phyloP scores from a whole-genome alignment of 2,797 vertebrate species.

The Anguilla obscura region DNA sequence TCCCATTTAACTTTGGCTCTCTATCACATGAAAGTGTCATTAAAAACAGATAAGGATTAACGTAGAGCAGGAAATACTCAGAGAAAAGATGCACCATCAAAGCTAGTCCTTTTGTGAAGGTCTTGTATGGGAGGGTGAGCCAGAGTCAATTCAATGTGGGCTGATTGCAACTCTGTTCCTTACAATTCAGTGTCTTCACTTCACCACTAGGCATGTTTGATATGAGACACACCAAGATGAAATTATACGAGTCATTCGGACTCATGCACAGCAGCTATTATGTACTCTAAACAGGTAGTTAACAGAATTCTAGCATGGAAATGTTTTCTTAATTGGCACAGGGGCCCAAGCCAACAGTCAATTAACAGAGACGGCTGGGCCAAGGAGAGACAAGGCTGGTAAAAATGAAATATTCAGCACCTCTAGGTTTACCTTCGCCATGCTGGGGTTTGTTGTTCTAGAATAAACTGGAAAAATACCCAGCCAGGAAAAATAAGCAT shows the following conservation, averaged over 20 bases:
- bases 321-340: not conserved
- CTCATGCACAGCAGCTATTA: constrained; percentile 29
- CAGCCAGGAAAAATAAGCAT: not conserved
- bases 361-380: constrained; percentile 45
- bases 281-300: constrained; percentile 44
- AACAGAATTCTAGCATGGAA: constrained; percentile 37
- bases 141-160: not conserved
- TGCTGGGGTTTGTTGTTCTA: not conserved
- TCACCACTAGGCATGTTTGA: constrained; percentile 29
- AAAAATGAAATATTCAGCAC: constrained; percentile 69
- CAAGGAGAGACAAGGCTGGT: constrained; percentile 49
- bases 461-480: not conserved
- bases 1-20: not conserved
- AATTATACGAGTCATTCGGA: constrained; percentile 23
- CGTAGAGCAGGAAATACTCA: not conserved
- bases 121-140: not conserved
- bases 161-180: not conserved
- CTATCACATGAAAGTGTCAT: not conserved
- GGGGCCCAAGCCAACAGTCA: constrained; percentile 38
- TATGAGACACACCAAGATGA: constrained; percentile 36
- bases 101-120: not conserved
- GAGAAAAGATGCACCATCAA: not conserved
- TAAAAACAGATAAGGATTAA: not conserved
- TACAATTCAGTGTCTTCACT: constrained; percentile 42
- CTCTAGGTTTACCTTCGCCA: constrained; percentile 37